Base-by-base conservation (phyloP, 2,113 vertebrate genomes). In the Alosa alosa region DNA sequence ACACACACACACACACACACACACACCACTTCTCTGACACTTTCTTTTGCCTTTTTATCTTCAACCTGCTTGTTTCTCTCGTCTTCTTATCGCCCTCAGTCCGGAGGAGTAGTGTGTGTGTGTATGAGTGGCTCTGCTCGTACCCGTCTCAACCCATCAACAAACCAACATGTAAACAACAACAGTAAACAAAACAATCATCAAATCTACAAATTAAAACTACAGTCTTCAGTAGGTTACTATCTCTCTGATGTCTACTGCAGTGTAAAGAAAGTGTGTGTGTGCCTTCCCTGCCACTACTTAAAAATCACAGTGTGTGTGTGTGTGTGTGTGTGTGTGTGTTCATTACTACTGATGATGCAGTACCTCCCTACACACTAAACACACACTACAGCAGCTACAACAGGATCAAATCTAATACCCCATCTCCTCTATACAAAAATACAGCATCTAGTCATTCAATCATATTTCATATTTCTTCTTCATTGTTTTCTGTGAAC, bases 211-310 rank as follows among this genome's bases (percentile, higher is more conserved):
- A 25, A 68, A 25, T 31, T 8, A 25, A 68, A 78, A 78, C 72
- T 78, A 78, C 6, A 8, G 1, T 64, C 22, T 64, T 64, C 60
- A 72, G 9, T 15, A 72, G 18, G 20, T 64, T 17, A 4, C 72
- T 78, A 41, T 39, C 15, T 36, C 25, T 78, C 11, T 78, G 72
- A 11, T 36, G 31, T 17, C 13, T 78, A 36, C 36, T 36, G 72
- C 72, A 78, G 31, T 41, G 72, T 78, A 17, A 78, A 78, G 0
- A 39, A 78, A 78, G 72, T 78, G 36, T 78, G 31, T 78, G 72
- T 78, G 72, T 78, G 72, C 72, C 36, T 78, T 78, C 72, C 72
- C 72, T 78, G 72, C 72, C 72, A 39, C 72, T 78, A 78, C 36
- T 78, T 78, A 4, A 72, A 78, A 78, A 78, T 78, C 72, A 78